Conservation (phyloP, 1,140 invertebrate genomes). For the Portunus trituberculatus region DNA sequence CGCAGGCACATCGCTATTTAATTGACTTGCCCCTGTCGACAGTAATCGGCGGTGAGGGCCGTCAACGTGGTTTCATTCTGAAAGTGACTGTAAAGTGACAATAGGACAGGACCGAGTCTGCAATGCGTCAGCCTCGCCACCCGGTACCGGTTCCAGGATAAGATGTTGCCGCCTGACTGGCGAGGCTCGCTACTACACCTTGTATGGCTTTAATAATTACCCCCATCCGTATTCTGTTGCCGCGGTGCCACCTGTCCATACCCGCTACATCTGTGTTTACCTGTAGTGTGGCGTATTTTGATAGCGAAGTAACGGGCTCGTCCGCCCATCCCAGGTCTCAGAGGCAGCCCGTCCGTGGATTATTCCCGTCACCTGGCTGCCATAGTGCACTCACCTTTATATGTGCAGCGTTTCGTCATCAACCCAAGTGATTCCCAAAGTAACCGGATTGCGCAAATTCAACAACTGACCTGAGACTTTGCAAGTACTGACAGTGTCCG, state of each 20-base stretch:
- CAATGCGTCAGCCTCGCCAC: neutral
- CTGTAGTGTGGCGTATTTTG: neutral
- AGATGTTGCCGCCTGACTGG: neutral
- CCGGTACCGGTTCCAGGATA: neutral
- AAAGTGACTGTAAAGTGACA: neutral
- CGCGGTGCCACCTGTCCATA: conserved; percentile 5
- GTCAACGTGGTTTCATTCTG: neutral
- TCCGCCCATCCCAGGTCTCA: neutral
- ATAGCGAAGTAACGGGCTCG: neutral
- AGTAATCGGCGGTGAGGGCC: neutral
- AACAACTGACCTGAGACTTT: neutral
- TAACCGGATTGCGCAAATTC: neutral
- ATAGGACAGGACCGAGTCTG: neutral
- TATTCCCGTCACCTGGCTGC: neutral
- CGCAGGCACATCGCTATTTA: conserved; percentile 8
- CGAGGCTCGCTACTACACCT: neutral
- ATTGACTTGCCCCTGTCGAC: neutral
- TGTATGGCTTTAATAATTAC: neutral
- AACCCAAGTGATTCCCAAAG: neutral
- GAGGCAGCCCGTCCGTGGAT: neutral
- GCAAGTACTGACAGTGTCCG: neutral
- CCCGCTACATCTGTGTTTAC: neutral
- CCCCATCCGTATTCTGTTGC: neutral
- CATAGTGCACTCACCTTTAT: neutral
- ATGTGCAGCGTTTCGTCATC: neutral